These are phyloP conservation scores for Bugulina stolonifera DNA, from an alignment of 2,888 invertebrate species.

Conservation along the genomic window DNA sequence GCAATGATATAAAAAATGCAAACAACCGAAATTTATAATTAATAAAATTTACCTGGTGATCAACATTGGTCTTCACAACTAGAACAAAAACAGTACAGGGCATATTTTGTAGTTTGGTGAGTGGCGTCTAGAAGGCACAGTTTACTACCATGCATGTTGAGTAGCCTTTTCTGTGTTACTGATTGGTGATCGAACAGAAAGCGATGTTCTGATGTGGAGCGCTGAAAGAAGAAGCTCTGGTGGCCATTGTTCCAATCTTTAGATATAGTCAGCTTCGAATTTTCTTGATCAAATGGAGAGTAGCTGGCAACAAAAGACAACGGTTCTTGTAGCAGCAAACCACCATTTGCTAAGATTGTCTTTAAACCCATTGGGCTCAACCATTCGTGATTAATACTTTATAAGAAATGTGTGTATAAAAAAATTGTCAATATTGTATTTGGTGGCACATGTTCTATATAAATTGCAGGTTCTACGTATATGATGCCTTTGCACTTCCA, in stretches of 20 bases:
- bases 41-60: no score
- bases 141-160: neutral
- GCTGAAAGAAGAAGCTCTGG: neutral
- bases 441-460: no score
- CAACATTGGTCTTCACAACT: neutral
- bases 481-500: no score
- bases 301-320: neutral
- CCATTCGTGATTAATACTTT: no score
- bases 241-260: neutral
- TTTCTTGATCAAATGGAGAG: neutral
- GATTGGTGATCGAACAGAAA: neutral
- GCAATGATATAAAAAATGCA: no score
- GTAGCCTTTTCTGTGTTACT: neutral
- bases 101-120: neutral
- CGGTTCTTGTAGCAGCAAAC: no score
- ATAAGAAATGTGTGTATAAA: no score
- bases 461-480: no score
- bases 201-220: neutral
- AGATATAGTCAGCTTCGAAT: neutral
- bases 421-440: no score
- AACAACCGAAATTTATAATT: no score
- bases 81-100: neutral
- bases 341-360: no score
- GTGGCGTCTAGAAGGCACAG: neutral
- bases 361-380: no score